phyloP scores from a whole-genome alignment of 2,797 vertebrate species.

The Semotilus atromaculatus region DNA sequence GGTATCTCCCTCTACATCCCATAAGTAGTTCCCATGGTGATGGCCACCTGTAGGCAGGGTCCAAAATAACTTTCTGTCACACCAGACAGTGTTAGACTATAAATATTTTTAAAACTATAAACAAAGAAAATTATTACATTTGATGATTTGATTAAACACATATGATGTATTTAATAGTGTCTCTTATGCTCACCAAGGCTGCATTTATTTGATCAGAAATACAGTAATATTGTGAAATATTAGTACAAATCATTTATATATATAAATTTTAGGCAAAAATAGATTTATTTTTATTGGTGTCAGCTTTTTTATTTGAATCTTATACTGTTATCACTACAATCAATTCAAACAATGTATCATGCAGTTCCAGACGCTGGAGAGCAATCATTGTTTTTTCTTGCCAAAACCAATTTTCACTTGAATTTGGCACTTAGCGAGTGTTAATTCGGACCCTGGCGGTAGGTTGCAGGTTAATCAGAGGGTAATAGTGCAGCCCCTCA shows the following conservation, averaged over 20 bases:
- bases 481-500: conserved; percentile 8
- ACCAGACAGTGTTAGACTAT: neutral
- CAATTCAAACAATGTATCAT: neutral
- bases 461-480: conserved; percentile 37
- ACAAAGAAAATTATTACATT: neutral
- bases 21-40: conserved; percentile 17
- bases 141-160: no score
- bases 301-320: neutral
- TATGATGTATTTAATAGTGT: no score
- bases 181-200: neutral
- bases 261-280: no score
- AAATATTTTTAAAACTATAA: neutral
- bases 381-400: neutral
- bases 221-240: neutral
- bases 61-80: neutral
- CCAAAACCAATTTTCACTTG: neutral
- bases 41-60: neutral
- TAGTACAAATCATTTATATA: neutral
- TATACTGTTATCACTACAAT: neutral
- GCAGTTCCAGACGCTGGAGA: neutral
- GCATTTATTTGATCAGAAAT: neutral
- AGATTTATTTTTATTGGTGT: neutral
- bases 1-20: conserved; percentile 12
- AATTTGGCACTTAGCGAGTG: neutral
- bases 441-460: neutral